Evolutionary conservation across 2,888 invertebrate genomes (phyloP).

Genomic region (Sylvicola cinctus): DNA sequence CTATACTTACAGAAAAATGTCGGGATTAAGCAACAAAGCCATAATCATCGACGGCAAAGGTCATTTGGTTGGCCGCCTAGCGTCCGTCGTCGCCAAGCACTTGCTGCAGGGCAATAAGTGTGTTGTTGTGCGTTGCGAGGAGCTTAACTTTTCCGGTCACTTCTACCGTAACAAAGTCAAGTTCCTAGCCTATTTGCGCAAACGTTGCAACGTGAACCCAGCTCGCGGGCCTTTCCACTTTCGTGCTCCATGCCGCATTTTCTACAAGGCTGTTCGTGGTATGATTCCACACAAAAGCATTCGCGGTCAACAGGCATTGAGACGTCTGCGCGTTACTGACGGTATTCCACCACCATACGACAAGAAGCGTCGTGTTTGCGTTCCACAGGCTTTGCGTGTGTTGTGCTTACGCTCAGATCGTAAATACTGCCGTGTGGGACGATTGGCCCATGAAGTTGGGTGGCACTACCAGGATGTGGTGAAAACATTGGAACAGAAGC

Average conservation of each 20-base stretch:
- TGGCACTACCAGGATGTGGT: constrained; percentile 99
- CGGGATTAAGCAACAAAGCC: constrained; percentile 35
- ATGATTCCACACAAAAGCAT: constrained; percentile 98
- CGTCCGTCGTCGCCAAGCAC: constrained; percentile 88
- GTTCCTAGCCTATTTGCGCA: constrained; percentile 89
- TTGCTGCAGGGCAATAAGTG: constrained; percentile 89
- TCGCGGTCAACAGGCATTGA: constrained; percentile 84
- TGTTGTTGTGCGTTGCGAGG: constrained; percentile 86
- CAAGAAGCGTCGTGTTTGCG: constrained; percentile 84
- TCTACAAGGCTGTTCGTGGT: constrained; percentile 93
- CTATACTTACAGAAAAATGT: constrained; percentile 19
- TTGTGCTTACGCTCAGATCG: constrained; percentile 89
- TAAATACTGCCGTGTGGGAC: constrained; percentile 90
- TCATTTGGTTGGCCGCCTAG: constrained; percentile 91
- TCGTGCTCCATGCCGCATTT: constrained; percentile 91
- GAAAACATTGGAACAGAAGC: constrained; percentile 85
- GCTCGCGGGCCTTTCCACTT: constrained; percentile 97
- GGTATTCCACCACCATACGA: constrained; percentile 96
- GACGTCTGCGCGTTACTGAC: constrained; percentile 81
- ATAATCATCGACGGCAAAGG: constrained; percentile 97
- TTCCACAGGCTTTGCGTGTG: constrained; percentile 87
- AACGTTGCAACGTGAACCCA: constrained; percentile 97
- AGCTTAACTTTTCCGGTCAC: constrained; percentile 92
- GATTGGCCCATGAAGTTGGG: constrained; percentile 94
- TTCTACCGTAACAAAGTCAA: constrained; percentile 95